These are phyloP conservation scores for Eurosta solidaginis DNA, from an alignment of 1,140 invertebrate species.

Conservation along the genomic window DNA sequence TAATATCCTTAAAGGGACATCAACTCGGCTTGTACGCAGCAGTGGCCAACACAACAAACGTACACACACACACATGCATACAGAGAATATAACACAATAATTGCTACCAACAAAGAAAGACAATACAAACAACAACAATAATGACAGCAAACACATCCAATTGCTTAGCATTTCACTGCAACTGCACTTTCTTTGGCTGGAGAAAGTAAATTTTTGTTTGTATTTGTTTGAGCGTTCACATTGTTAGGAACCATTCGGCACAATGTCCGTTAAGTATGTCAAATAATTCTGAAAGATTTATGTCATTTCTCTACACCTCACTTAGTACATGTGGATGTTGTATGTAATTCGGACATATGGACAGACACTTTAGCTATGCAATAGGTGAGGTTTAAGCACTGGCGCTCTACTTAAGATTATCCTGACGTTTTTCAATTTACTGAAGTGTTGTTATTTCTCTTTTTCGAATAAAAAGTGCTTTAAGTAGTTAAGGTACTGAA, in stretches of 20 bases:
- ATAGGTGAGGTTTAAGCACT: not conserved
- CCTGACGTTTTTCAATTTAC: not conserved
- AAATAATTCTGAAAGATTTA: slow-evolving; percentile 58
- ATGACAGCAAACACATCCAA: not conserved
- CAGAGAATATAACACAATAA: too few relatives aligned
- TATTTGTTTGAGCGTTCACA: not conserved
- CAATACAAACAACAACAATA: slow-evolving; percentile 1
- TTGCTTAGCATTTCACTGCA: not conserved
- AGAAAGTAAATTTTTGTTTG: not conserved
- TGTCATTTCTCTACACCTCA: slow-evolving; percentile 38
- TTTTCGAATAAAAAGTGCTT: not conserved
- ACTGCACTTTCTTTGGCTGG: not conserved
- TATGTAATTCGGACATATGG: not conserved
- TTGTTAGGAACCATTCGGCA: not conserved
- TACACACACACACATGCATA: too few relatives aligned
- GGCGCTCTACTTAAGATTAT: not conserved
- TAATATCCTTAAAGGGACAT: slow-evolving; percentile 15
- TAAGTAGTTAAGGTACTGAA: not conserved
- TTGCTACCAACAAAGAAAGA: not conserved
- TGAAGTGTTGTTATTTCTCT: not conserved
- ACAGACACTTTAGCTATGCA: not conserved
- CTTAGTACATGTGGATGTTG: slow-evolving; percentile 8
- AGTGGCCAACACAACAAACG: not conserved
- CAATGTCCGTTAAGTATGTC: slow-evolving; percentile 45
- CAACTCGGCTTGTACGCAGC: not conserved